Conservation (phyloP, 2,888 invertebrate species). For the Pardosa pseudoannulata region DNA sequence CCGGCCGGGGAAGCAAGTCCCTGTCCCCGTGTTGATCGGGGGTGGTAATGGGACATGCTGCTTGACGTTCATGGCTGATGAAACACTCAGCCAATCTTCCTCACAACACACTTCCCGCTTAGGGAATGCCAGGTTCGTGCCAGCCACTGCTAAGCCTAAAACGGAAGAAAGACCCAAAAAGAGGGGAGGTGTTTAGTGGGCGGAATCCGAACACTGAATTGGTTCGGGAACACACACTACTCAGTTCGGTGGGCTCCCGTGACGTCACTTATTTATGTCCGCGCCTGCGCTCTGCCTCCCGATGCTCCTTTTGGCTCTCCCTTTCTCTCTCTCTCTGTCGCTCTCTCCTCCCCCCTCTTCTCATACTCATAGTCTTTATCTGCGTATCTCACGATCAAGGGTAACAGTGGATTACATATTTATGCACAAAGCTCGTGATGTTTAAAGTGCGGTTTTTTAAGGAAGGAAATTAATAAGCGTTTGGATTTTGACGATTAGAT, state of each 20-base stretch:
- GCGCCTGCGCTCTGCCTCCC: slow-evolving; percentile 58
- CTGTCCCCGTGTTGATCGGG: slow-evolving; percentile 71
- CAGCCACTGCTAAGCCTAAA: slow-evolving; percentile 71
- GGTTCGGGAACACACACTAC: slow-evolving; percentile 44
- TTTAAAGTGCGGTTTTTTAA: slow-evolving; percentile 40
- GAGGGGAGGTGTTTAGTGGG: slow-evolving; percentile 56
- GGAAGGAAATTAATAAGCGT: slow-evolving; percentile 68
- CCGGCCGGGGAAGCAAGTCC: slow-evolving; percentile 69
- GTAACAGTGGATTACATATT: slow-evolving; percentile 66
- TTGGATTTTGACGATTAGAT: slow-evolving; percentile 68
- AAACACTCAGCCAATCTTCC: slow-evolving; percentile 71
- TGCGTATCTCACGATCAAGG: slow-evolving; percentile 46
- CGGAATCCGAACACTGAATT: slow-evolving; percentile 66
- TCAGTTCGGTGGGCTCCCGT: slow-evolving; percentile 42
- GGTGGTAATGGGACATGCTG: slow-evolving; percentile 68
- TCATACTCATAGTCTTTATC: slow-evolving; percentile 37
- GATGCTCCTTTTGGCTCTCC: slow-evolving; percentile 55
- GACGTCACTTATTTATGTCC: slow-evolving; percentile 69
- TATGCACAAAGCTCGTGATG: slow-evolving; percentile 57
- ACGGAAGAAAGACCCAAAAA: slow-evolving; percentile 40
- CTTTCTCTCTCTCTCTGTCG: not conserved
- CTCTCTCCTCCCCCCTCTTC: not conserved
- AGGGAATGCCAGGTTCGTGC: slow-evolving; percentile 70
- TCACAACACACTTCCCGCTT: slow-evolving; percentile 71
- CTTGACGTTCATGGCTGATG: slow-evolving; percentile 71